A percentile compares a stretch with the other conserved stretches of the same genome.
Conservation (phyloP, 2,113 vertebrate species). For the Eonycteris spelaea region DNA sequence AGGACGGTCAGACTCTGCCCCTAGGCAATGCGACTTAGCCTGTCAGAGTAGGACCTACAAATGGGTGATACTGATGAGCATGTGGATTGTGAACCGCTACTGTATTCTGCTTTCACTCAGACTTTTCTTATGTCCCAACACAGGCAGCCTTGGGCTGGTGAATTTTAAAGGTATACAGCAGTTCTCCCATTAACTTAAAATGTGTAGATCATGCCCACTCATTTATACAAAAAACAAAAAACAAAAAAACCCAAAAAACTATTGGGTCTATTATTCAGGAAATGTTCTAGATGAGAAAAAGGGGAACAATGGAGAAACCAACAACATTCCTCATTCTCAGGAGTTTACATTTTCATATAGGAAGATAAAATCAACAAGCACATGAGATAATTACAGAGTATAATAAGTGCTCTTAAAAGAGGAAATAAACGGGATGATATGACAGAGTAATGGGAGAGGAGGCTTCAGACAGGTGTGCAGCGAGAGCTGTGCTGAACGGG, state of each 20-base stretch:
- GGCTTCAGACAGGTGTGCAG: background rate
- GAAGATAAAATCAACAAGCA: background rate
- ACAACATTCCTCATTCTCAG: background rate
- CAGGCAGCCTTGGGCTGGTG: background rate
- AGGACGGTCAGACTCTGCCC: background rate
- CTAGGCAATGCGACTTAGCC: background rate
- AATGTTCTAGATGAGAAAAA: background rate
- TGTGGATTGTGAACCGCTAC: background rate
- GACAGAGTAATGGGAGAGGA: background rate
- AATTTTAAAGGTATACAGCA: background rate
- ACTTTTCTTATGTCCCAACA: background rate
- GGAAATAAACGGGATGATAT: background rate
- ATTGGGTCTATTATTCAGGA: background rate
- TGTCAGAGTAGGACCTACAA: background rate
- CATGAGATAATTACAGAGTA: background rate
- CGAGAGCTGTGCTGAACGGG: background rate
- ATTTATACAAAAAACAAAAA: background rate
- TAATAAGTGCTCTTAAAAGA: background rate
- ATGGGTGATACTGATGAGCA: too few relatives aligned
- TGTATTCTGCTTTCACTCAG: background rate
- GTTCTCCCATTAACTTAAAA: background rate
- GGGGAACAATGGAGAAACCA: background rate
- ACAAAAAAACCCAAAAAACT: too few relatives aligned
- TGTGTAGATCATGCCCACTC: background rate
- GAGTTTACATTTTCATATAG: background rate